These are phyloP conservation scores for Drosophila miranda DNA, from an alignment of 1,140 invertebrate genomes.

Conservation along the genomic window DNA sequence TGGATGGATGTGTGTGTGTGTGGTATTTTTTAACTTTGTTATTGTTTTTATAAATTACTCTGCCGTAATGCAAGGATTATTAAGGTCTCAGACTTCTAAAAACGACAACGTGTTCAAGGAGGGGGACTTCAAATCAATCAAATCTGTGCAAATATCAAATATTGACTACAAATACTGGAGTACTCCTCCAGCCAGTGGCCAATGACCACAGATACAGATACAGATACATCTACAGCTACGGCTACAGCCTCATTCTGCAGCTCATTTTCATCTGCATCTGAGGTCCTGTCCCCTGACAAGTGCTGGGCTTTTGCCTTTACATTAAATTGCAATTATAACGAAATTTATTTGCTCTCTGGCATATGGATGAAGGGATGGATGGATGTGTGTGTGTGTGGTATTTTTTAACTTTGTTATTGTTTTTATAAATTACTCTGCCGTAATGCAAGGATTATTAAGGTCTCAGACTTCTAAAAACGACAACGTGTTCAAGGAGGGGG, in stretches of 20 bases:
- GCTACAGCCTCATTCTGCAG: slow-evolving; percentile 33
- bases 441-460: too few relatives aligned
- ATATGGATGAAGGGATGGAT: slow-evolving; percentile 4
- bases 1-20: slow-evolving; percentile 15
- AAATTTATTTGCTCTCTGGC: slow-evolving; percentile 36
- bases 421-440: slow-evolving; percentile 55
- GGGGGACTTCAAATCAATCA: too few relatives aligned
- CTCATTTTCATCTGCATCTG: slow-evolving; percentile 3
- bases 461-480: too few relatives aligned
- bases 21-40: slow-evolving; percentile 49
- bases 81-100: too few relatives aligned
- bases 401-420: slow-evolving; percentile 56
- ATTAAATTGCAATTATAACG: slow-evolving; percentile 76
- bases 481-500: too few relatives aligned
- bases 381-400: slow-evolving; percentile 22
- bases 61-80: neutral
- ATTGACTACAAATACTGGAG: slow-evolving; percentile 74
- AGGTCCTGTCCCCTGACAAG: slow-evolving; percentile 37
- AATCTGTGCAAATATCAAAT: slow-evolving; percentile 80
- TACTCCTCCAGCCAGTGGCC: neutral
- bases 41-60: slow-evolving; percentile 62
- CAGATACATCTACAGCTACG: slow-evolving; percentile 17
- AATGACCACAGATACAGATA: slow-evolving; percentile 24
- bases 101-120: too few relatives aligned
- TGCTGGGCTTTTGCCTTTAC: slow-evolving; percentile 62